Evolutionary conservation across 2,888 invertebrate genomes (phyloP).

Genomic region (Alloscopus bannaensis): DNA sequence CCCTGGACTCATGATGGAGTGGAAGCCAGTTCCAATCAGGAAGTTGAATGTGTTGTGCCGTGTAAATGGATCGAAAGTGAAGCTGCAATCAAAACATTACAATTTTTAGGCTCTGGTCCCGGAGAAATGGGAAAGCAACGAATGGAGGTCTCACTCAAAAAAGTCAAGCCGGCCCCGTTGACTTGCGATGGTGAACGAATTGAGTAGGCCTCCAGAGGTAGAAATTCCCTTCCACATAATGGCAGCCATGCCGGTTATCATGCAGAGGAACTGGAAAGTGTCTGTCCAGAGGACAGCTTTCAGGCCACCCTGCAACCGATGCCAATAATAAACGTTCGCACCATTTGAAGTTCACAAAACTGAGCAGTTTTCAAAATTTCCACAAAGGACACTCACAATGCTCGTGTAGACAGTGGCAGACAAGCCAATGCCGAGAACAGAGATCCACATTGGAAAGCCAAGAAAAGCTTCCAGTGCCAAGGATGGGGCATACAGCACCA

Average conservation of each 20-base stretch:
- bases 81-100: conserved; percentile 56
- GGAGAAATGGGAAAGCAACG: too few species aligned
- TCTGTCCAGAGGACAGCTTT: conserved; percentile 74
- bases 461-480: conserved; percentile 74
- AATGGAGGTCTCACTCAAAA: conserved; percentile 72
- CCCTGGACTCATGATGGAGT: conserved; percentile 61
- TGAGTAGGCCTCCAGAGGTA: conserved; percentile 74
- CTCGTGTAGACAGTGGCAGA: conserved; percentile 75
- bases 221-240: conserved; percentile 74
- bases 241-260: conserved; percentile 74
- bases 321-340: too few species aligned
- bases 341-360: too few species aligned
- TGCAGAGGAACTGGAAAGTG: conserved; percentile 75
- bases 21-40: conserved; percentile 68
- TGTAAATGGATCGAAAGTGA: conserved; percentile 69
- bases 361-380: too few species aligned
- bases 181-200: conserved; percentile 74
- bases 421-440: conserved; percentile 73
- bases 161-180: conserved; percentile 74
- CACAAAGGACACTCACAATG: conserved; percentile 73
- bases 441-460: conserved; percentile 74
- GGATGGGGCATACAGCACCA: conserved; percentile 73
- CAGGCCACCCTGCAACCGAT: conserved; percentile 73
- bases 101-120: too few species aligned
- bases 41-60: conserved; percentile 71